phyloP scores from a whole-genome alignment of 2,888 invertebrate species.

The Liodrosophila aerea region DNA sequence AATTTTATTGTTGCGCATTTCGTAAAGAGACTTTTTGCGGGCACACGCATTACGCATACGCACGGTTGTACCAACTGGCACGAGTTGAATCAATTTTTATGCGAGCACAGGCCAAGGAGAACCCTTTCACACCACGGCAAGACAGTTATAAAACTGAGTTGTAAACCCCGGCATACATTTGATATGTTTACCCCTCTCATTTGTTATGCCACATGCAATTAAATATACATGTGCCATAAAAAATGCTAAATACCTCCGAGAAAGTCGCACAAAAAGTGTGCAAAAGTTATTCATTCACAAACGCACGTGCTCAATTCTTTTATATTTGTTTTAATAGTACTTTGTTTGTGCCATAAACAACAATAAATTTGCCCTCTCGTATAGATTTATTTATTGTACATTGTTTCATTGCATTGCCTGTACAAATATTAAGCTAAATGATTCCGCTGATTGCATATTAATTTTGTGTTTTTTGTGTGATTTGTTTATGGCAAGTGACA shows the following conservation, averaged over 20 bases:
- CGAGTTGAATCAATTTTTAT: conserved; percentile 69
- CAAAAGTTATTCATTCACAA: conserved; percentile 3
- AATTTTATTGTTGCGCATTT: conserved; percentile 56
- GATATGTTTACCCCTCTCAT: no score
- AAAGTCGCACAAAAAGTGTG: not conserved
- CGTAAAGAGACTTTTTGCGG: not conserved
- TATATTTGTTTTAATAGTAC: conserved; percentile 13
- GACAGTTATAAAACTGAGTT: no score
- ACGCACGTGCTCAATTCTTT: conserved; percentile 7
- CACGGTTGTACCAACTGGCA: conserved; percentile 40
- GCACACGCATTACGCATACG: conserved; percentile 63
- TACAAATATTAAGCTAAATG: conserved; percentile 46
- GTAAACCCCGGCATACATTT: no score
- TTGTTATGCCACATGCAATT: conserved; percentile 4
- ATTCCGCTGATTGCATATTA: conserved; percentile 62
- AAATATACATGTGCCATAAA: conserved; percentile 1
- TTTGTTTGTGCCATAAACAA: conserved; percentile 17
- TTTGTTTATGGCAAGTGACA: conserved; percentile 26
- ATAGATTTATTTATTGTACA: conserved; percentile 23
- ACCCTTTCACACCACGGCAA: no score
- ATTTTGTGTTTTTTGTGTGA: conserved; percentile 34
- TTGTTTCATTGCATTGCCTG: conserved; percentile 20
- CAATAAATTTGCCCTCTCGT: conserved; percentile 38
- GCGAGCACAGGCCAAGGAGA: conserved; percentile 6
- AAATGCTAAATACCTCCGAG: not conserved